Evolutionary conservation across 2,888 invertebrate species (phyloP), one percentile per base, ranked within the genome.

Genomic region (Lottia scabra): DNA sequence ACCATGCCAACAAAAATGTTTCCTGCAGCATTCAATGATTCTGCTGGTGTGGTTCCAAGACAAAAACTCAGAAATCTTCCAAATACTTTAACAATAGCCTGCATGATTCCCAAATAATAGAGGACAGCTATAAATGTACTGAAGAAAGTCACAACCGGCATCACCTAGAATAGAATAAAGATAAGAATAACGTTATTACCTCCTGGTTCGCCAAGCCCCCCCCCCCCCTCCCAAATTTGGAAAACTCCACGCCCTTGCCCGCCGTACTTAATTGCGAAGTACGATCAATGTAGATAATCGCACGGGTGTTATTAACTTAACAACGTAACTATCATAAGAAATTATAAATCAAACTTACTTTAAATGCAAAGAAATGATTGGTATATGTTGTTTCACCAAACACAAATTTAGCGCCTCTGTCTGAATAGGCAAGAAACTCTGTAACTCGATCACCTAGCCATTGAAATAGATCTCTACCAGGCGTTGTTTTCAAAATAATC

Each of bases 81-180:
- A 27, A 84, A 16, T n/a, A 78, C 75, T 68, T 78, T 78, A 16
- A 86, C 80, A 26, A 85, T 68, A 8, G 79, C 80, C 77, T 85
- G 83, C 82, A 86, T 86, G 19, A 85, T 92, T 0, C 97, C 97
- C 89, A 94, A 92, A 90, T 95, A 96, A 91, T 96, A 97, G 43
- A 98, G 90, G 0, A 98, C 92, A 83, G 96, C 95, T 23, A 98
- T 95, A 81, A 94, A 91, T 89, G 97, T 96, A 86, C 96, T 95
- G 90, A 98, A 95, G 92, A 97, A 98, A 90, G 95, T 95, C 69
- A 98, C 95, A 10, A 97, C 95, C 0, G 97, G 94, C 46, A 98
- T 73, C 0, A 85, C 81, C 86, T 86, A 74, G 15, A 75, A 73
- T 8, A 27, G 6, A 56, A 8, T 19, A 44, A 1, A 67, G 5